Evolutionary conservation across 2,797 vertebrate species (phyloP), one percentile per base, ranked within the genome.

Genomic region (Catharus ustulatus): DNA sequence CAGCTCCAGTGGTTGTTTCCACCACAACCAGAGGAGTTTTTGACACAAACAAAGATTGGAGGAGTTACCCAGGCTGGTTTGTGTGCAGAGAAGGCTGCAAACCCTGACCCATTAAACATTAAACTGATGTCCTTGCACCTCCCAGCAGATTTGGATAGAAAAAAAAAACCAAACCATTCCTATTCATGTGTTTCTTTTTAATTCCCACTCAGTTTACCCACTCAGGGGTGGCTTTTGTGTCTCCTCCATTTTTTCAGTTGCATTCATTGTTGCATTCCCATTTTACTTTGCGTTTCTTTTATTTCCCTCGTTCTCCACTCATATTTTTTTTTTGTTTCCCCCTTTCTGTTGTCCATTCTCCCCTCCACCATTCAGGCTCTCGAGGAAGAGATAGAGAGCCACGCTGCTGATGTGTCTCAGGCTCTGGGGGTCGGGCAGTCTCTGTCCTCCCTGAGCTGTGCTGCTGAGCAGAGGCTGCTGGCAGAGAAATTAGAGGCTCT

Each of bases 381-480:
- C 93, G 98, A 99, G 97, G 99, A 99, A 76, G 98, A 99, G 95
- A 97, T 98, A 98, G 96, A 98, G 96, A 87, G 97, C 97, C 97
- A 97, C 95, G 63, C 97, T 32, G 57, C 94, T 84, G 98, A 98
- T 90, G 98, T 99, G 46, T 96, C 98, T 66, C 97, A 75, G 97
- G 98, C 98, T 13, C 98, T 99, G 97, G 97, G 96, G 90, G 97
- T 99, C 75, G 98, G 99, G 97, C 99, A 98, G 93, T 98, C 97
- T 16, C 98, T 99, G 97, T 98, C 97, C 90, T 98, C 98, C 89
- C 98, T 99, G 95, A 99, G 99, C 97, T 98, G 98, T 63, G 71
- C 84, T 4, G 96, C 98, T 7, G 99, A 99, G 93, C 98, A 97
- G 29, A 95, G 98, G 81, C 98, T 98, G 98, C 97, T 99, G 94